These are phyloP conservation scores for Zophobas morio DNA, from an alignment of 1,140 invertebrate species.

Conservation along the genomic window DNA sequence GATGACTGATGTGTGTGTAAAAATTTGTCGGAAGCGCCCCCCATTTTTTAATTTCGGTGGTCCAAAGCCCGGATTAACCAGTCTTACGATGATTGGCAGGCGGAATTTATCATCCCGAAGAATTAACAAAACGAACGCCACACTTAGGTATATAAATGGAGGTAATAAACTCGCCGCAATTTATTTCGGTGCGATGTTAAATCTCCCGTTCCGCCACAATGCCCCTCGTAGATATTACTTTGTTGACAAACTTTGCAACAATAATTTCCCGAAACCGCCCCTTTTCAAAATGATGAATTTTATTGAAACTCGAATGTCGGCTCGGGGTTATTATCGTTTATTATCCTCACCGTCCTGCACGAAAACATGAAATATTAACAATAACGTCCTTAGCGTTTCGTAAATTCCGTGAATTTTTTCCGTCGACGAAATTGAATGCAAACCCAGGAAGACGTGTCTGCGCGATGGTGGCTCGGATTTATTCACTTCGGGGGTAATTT, in stretches of 20 bases:
- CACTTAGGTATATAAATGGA: neutral
- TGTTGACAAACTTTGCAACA: constrained; percentile 4
- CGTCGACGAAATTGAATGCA: constrained; percentile 20
- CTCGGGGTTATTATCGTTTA: constrained; percentile 29
- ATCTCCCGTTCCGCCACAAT: no score
- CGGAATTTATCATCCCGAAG: no score
- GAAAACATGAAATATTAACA: constrained; percentile 40
- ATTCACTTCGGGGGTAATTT: constrained; percentile 30
- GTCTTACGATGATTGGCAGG: no score
- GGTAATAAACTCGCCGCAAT: neutral
- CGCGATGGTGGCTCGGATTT: constrained; percentile 21
- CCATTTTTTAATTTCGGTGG: no score
- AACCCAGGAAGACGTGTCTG: constrained; percentile 23
- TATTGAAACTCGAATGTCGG: constrained; percentile 12
- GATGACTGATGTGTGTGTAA: no score
- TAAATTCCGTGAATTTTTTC: constrained; percentile 20
- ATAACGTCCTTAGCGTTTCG: constrained; percentile 13
- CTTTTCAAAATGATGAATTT: constrained; percentile 29
- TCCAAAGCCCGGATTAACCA: no score
- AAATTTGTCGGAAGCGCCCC: no score
- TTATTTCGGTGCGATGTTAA: neutral
- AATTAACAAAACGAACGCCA: neutral
- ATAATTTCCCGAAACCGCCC: constrained; percentile 22
- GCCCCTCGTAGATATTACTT: neutral
- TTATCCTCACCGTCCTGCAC: constrained; percentile 18